phyloP scores from a whole-genome alignment of 2,113 vertebrate genomes.

The Cyprinodon tularosa region DNA sequence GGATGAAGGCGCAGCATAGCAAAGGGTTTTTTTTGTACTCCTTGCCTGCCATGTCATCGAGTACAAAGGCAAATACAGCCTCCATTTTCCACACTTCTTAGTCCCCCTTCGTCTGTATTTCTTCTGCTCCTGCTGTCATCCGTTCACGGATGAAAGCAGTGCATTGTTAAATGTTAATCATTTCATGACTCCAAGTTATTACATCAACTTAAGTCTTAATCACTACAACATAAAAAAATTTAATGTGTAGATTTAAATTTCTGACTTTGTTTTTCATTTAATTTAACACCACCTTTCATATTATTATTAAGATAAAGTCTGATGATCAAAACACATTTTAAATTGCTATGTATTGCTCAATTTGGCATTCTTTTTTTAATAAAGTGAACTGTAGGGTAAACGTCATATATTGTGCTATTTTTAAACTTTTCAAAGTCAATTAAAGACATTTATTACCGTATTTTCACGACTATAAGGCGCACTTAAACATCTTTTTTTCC shows the following conservation, averaged over 20 bases:
- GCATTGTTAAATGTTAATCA: background rate
- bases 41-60: conserved; percentile 28
- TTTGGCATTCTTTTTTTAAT: background rate
- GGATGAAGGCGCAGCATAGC: conserved; percentile 28
- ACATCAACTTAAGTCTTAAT: background rate
- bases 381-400: background rate
- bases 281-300: background rate
- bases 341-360: background rate
- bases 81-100: conserved; percentile 43
- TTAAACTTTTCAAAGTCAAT: too few relatives aligned
- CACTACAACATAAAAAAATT: background rate
- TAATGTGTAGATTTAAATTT: background rate
- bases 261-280: background rate
- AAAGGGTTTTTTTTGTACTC: conserved; percentile 22
- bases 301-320: background rate
- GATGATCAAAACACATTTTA: background rate
- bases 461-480: too few relatives aligned
- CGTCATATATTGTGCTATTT: too few relatives aligned
- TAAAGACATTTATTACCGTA: too few relatives aligned
- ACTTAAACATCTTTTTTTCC: too few relatives aligned
- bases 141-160: background rate
- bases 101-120: background rate
- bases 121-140: background rate
- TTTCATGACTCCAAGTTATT: background rate
- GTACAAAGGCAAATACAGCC: conserved; percentile 35